Percentiles rank a stretch among this genome's conserved stretches.
Evolutionary conservation across 2,888 invertebrate genomes (phyloP).

Genomic region (Heliconius ismenius): DNA sequence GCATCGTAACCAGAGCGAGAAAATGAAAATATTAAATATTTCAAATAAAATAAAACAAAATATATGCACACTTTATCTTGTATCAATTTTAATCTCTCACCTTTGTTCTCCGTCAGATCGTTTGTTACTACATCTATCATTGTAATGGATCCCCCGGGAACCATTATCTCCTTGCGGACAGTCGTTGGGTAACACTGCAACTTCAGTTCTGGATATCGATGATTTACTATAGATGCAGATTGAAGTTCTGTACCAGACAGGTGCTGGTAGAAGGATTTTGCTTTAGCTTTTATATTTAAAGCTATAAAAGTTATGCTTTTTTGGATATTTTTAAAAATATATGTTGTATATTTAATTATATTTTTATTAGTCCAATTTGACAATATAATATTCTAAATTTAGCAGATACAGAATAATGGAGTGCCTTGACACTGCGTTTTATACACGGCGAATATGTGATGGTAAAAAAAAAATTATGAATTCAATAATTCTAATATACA

Average conservation of each 20-base stretch:
- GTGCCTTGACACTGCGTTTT: too few relatives aligned
- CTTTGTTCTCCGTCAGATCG: constrained; percentile 34
- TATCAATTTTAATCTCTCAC: constrained; percentile 31
- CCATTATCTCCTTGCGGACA: constrained; percentile 37
- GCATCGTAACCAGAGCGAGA: too few relatives aligned
- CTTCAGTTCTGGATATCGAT: constrained; percentile 25
- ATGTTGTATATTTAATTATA: not conserved
- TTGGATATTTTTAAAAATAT: not conserved
- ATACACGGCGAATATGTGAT: too few relatives aligned
- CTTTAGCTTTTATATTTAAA: not conserved
- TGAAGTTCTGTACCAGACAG: not conserved
- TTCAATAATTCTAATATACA: too few relatives aligned
- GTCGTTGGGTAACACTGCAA: constrained; percentile 26
- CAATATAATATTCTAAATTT: too few relatives aligned
- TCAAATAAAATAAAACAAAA: not conserved
- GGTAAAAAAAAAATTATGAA: too few relatives aligned
- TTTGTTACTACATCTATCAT: constrained; percentile 40
- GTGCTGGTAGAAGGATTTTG: not conserved
- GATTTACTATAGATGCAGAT: constrained; percentile 17
- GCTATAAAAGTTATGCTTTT: not conserved
- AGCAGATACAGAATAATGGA: too few relatives aligned
- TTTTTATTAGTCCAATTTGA: too few relatives aligned
- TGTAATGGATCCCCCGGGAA: constrained; percentile 35
- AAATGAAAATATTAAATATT: too few relatives aligned
- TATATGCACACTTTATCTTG: not conserved